Percentiles rank a stretch among this genome's conserved stretches.
Conservation (phyloP, 2,113 vertebrate genomes). For the Abramis brama region DNA sequence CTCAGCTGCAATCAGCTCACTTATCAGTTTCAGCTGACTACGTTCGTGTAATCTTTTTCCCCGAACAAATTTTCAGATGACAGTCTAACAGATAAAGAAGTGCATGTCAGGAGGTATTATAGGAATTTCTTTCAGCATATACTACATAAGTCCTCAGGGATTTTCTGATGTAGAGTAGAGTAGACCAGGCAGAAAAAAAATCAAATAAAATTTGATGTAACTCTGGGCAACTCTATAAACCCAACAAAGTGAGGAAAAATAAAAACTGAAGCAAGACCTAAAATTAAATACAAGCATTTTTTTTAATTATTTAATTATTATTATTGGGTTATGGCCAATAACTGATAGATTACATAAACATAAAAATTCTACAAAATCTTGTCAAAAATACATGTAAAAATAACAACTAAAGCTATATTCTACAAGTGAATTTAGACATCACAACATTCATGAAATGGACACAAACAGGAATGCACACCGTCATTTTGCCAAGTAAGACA, state of each 20-base stretch:
- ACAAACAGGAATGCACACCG: no score
- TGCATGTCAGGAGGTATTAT: constrained; percentile 55
- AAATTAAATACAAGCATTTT: not conserved
- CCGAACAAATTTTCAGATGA: constrained; percentile 53
- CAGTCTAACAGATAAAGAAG: constrained; percentile 53
- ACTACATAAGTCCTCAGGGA: constrained; percentile 35
- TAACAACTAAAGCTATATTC: no score
- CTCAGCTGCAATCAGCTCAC: constrained; percentile 36
- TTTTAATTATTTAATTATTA: not conserved
- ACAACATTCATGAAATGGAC: no score
- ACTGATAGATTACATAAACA: no score
- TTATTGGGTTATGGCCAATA: no score
- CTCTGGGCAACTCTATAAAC: constrained; percentile 10
- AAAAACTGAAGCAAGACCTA: not conserved
- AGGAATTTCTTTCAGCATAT: constrained; percentile 50
- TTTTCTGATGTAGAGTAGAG: constrained; percentile 40
- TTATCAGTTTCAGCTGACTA: constrained; percentile 56
- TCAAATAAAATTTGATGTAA: constrained; percentile 36
- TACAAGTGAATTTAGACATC: no score
- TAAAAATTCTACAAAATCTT: no score
- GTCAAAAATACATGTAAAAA: no score
- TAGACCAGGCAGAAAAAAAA: constrained; percentile 22
- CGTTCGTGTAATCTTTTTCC: constrained; percentile 41
- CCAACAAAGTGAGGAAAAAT: not conserved
- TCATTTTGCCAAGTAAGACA: no score